Evolutionary conservation across 2,888 invertebrate species (phyloP).

Genomic region (Cephalotes varians): DNA sequence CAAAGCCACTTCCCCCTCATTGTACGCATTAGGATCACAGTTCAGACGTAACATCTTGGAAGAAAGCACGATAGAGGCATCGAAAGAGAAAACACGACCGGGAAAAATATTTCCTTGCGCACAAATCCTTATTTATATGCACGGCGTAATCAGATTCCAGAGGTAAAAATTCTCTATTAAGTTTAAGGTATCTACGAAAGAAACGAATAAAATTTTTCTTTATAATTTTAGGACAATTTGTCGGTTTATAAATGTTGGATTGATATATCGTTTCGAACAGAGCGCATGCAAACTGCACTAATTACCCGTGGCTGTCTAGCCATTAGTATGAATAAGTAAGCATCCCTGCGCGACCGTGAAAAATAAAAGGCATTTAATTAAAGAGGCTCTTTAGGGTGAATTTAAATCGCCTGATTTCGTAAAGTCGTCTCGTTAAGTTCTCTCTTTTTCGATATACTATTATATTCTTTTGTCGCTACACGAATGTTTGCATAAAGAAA

Average conservation of each 20-base stretch:
- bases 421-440: constrained; percentile 62
- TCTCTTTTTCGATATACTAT: constrained; percentile 43
- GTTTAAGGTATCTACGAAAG: not conserved
- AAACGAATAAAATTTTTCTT: not conserved
- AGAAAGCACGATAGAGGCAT: constrained; percentile 27
- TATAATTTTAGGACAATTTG: constrained; percentile 49
- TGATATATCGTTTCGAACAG: constrained; percentile 46
- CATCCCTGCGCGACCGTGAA: constrained; percentile 72
- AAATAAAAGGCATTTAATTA: constrained; percentile 83
- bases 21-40: constrained; percentile 45
- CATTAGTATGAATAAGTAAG: constrained; percentile 83
- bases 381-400: constrained; percentile 82
- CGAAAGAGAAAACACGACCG: constrained; percentile 33
- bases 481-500: constrained; percentile 50
- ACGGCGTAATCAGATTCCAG: constrained; percentile 31
- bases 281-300: constrained; percentile 67
- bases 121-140: constrained; percentile 45
- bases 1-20: constrained; percentile 39
- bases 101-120: not conserved
- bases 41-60: constrained; percentile 44
- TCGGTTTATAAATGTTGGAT: constrained; percentile 44
- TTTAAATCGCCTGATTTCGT: constrained; percentile 84
- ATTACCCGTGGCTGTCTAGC: constrained; percentile 76
- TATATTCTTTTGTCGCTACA: constrained; percentile 27
- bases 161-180: not conserved